These are phyloP conservation scores for Chiloscyllium plagiosum DNA, from an alignment of 2,113 vertebrate species.

Conservation along the genomic window DNA sequence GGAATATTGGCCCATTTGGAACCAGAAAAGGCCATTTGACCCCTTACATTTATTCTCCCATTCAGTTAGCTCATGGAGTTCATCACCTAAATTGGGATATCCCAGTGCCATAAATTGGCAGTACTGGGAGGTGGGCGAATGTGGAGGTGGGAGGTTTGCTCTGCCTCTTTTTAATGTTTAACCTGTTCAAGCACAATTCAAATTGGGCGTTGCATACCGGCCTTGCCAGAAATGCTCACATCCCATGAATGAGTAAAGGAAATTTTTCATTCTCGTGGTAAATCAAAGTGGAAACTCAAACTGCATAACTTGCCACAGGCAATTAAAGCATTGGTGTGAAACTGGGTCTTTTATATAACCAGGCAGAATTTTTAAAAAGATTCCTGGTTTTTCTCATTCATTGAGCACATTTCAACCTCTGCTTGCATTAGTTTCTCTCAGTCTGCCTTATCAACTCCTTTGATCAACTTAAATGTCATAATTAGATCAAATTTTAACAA, in stretches of 20 bases:
- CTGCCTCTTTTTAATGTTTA: neutral
- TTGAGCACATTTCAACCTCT: neutral
- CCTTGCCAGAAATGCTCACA: neutral
- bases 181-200: neutral
- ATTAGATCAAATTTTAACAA: neutral
- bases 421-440: neutral
- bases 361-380: neutral
- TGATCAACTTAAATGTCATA: neutral
- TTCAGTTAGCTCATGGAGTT: neutral
- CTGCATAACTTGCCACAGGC: neutral
- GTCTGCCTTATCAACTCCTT: neutral
- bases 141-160: too few relatives aligned
- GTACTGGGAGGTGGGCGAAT: neutral
- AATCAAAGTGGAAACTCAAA: neutral
- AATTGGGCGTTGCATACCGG: neutral
- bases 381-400: neutral
- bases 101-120: neutral
- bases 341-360: slow-evolving; percentile 1
- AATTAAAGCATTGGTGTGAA: neutral
- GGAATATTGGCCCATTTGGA: neutral
- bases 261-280: neutral
- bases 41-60: neutral
- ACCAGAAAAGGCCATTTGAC: neutral
- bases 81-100: neutral
- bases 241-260: neutral